Base-by-base conservation (phyloP, 2,888 invertebrate genomes). In the Cantharis rufa region DNA sequence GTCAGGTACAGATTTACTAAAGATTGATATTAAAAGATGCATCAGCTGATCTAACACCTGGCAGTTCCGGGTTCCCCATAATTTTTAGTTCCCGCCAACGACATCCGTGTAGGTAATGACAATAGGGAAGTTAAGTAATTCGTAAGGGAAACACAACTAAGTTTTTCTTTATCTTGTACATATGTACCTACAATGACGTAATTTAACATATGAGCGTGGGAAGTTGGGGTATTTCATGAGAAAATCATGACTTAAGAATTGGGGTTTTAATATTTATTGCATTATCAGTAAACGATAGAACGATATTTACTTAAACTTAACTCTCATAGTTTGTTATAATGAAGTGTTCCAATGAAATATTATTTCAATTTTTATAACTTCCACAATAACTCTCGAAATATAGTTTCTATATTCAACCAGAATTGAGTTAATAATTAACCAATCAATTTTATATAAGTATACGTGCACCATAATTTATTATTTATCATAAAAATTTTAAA, bases 11-110 rank as follows among this genome's bases (percentile, higher is more conserved):
- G 24, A 66, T 66, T 21, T 24, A 63, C 16, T 10, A 18, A 13
- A 66, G 21, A 66, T 48, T 48, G 9, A 7, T 48, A 66, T 66
- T 24, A 11, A 48, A 32, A 48, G 68, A 15, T 68, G 21, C 73
- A 68, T 73, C 73, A 73, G 28, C 68, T 69, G 73, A 73, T 62
- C 64, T 66, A 74, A 75, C 78, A 78, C 78, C 78, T 78, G 78
- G 78, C 32, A 70, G 78, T 78, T 78, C 78, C 78, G 78, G 78
- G 78, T 78, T 77, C 75, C 78, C 75, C 70, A 28, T 62, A 70
- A 66, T 74, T 72, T 75, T 15, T 68, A 77, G 75, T 78, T 78
- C 75, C 75, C 75, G 75, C 78, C 75, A 78, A 77, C 76, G 16
- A 77, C 70, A 70, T 72, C 70, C 75, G 75, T 62, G 28, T 61